These are phyloP conservation scores for Mormyrus proboscirostris DNA, from an alignment of 2,797 vertebrate genomes.

Conservation along the genomic window DNA sequence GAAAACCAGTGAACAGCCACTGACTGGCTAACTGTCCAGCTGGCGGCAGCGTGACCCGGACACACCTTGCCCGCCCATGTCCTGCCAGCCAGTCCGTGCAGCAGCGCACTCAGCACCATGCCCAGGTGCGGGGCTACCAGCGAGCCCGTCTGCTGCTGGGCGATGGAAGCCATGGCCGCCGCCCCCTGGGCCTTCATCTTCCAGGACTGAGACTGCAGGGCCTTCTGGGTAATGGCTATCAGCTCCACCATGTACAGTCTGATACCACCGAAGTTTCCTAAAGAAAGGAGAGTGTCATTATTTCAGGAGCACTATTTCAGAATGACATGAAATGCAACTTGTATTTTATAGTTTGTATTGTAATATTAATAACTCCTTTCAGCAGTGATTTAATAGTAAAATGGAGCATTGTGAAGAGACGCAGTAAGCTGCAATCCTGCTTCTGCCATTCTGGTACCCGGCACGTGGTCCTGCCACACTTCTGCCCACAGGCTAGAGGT, in stretches of 20 bases:
- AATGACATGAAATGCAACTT: neutral
- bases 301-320: neutral
- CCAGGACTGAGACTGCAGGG: slow-evolving; percentile 94
- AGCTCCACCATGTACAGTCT: slow-evolving; percentile 91
- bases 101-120: slow-evolving; percentile 76
- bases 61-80: slow-evolving; percentile 93
- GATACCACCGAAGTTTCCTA: slow-evolving; percentile 93
- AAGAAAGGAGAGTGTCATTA: neutral
- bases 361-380: neutral
- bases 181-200: slow-evolving; percentile 98
- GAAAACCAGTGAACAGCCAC: neutral
- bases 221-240: slow-evolving; percentile 85
- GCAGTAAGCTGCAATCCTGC: neutral
- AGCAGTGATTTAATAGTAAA: neutral
- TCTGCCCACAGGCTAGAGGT: slow-evolving; percentile 81
- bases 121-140: slow-evolving; percentile 85
- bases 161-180: slow-evolving; percentile 88
- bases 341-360: neutral
- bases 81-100: slow-evolving; percentile 86
- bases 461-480: slow-evolving; percentile 97
- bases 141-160: slow-evolving; percentile 83
- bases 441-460: slow-evolving; percentile 62
- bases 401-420: neutral
- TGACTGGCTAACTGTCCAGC: neutral
- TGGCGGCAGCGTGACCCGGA: neutral